Evolutionary conservation across 2,888 invertebrate species (phyloP).

Genomic region (Helicoverpa assulta): DNA sequence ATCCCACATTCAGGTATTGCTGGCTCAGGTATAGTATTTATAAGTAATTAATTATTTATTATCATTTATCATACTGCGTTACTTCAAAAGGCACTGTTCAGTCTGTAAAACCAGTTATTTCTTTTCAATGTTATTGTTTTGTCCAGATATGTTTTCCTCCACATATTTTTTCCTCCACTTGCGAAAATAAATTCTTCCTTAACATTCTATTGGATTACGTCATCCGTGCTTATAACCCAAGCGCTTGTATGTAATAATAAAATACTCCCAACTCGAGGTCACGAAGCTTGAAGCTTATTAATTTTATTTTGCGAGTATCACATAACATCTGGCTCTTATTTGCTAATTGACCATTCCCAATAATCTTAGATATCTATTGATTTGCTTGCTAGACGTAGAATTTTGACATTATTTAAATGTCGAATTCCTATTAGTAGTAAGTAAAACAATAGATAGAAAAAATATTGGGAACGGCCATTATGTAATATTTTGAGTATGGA

Average conservation of each 20-base stretch:
- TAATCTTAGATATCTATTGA: no score
- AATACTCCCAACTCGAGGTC: conserved; percentile 7
- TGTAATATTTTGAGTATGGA: not conserved
- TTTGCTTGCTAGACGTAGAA: no score
- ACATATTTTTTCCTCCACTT: not conserved
- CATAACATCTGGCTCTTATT: conserved; percentile 15
- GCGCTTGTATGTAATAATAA: conserved; percentile 12
- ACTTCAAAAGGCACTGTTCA: conserved; percentile 40
- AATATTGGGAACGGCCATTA: not conserved
- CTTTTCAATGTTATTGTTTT: conserved; percentile 9
- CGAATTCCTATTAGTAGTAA: no score
- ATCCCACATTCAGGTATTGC: conserved; percentile 64
- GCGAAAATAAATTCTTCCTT: not conserved
- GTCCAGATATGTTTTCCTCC: not conserved
- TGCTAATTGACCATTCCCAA: not conserved
- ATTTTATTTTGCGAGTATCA: conserved; percentile 15
- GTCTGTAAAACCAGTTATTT: conserved; percentile 5
- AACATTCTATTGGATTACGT: conserved; percentile 1
- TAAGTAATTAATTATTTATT: conserved; percentile 50
- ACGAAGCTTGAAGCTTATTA: conserved; percentile 16
- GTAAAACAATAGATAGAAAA: no score
- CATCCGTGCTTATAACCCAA: conserved; percentile 4
- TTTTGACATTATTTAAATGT: no score
- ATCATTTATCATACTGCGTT: conserved; percentile 33
- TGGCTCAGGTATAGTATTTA: conserved; percentile 63